Base-by-base conservation (phyloP, 2,113 vertebrate genomes). In the Strix uralensis region DNA sequence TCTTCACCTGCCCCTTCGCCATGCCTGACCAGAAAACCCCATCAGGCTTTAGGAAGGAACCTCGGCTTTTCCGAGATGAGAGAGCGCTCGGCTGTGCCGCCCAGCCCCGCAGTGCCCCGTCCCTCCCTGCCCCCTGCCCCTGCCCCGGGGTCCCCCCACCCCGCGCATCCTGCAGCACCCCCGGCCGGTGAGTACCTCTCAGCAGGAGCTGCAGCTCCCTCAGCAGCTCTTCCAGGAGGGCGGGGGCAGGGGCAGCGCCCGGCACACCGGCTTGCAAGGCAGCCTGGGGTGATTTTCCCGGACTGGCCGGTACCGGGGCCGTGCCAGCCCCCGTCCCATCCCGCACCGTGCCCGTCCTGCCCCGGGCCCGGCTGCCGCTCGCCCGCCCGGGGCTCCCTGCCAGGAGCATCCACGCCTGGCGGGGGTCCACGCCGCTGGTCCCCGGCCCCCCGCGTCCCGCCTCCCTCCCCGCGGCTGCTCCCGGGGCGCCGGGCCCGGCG, bases 381-480 rank as follows among this genome's bases (percentile, higher is more conserved):
- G 3, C 15, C n/a, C 5, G 8, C 13, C 63, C 32, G 17, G 65
- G 8, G 52, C 75, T 88, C 54, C 71, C 38, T 20, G 97, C 54
- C 18, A 98, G 97, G n/a, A 97, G 88, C 93, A 97, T 83, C 98
- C 98, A 98, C 52, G 94, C 59, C 2, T 96, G 94, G 19, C 80
- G 70, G n/a, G 97, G 92, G 5, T 95, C 88, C 2, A 93, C 9
- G 12, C 44, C 34, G 13, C 10, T 58, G 0, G 25, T 17, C 15
- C 54, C 61, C 23, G 5, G 26, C 7, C 3, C 32, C 12, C 21
- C 65, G 9, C 21, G 42, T 17, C 44, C 66, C 44, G 10, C 12
- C 27, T 23, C 62, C 17, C 51, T 16, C 16, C 27, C 34, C 22
- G 11, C 49, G 23, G 19, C 51, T 13, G 49, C 15, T 59, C 18